A percentile compares a stretch with the other conserved stretches of the same genome.
These are phyloP conservation scores for Drosophila histrio DNA, from an alignment of 2,888 invertebrate species.

Conservation along the genomic window DNA sequence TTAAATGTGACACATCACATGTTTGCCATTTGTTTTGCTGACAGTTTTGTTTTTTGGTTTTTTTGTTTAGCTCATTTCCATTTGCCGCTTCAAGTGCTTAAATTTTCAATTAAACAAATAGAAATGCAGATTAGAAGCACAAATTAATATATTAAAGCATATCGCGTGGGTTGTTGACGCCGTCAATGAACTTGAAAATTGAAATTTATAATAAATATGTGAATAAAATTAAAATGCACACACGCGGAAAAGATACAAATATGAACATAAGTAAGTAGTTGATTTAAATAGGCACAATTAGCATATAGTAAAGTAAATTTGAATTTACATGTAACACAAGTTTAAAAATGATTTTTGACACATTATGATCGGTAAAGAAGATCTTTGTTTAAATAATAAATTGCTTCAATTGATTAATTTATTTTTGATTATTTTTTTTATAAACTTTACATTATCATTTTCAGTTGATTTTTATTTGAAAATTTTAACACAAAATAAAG, in stretches of 20 bases:
- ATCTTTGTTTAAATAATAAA: background rate
- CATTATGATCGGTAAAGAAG: background rate
- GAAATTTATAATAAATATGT: slow-evolving; percentile 24
- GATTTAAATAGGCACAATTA: slow-evolving; percentile 32
- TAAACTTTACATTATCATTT: background rate
- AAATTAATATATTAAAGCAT: background rate
- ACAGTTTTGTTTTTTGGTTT: slow-evolving; percentile 27
- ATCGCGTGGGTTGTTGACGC: slow-evolving; percentile 29
- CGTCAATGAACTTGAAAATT: slow-evolving; percentile 73
- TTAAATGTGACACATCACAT: slow-evolving; percentile 53
- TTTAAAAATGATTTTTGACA: background rate
- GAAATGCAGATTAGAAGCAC: slow-evolving; percentile 36
- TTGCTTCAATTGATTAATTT: background rate
- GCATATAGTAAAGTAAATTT: slow-evolving; percentile 3
- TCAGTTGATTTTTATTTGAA: slow-evolving; percentile 6
- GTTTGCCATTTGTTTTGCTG: slow-evolving; percentile 63
- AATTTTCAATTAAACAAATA: slow-evolving; percentile 50
- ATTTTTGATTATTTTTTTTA: no score
- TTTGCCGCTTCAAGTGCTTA: slow-evolving; percentile 35
- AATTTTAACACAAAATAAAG: slow-evolving; percentile 17
- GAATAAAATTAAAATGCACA: slow-evolving; percentile 20
- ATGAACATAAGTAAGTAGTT: slow-evolving; percentile 9
- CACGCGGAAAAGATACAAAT: slow-evolving; percentile 36
- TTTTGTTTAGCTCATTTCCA: slow-evolving; percentile 52
- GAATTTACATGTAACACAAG: slow-evolving; percentile 2